phyloP scores from a whole-genome alignment of 2,113 vertebrate genomes.

The Smithornis capensis region DNA sequence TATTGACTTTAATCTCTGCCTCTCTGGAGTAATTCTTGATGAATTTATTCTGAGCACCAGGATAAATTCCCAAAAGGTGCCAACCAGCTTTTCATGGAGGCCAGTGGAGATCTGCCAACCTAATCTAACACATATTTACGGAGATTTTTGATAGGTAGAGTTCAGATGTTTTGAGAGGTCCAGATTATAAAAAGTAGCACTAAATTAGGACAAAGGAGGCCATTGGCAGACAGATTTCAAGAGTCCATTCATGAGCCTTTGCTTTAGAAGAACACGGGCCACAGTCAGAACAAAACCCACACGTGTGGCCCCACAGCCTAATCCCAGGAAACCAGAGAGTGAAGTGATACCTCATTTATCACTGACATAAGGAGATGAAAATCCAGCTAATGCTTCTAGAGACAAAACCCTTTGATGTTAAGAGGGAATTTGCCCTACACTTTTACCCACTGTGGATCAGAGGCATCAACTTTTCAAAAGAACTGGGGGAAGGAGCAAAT shows the following conservation, averaged over 20 bases:
- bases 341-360: neutral
- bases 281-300: neutral
- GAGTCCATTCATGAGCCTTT: neutral
- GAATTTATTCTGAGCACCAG: neutral
- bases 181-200: neutral
- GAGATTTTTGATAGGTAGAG: neutral
- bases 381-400: neutral
- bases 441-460: neutral
- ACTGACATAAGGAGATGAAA: neutral
- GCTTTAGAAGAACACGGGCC: neutral
- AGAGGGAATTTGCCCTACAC: neutral
- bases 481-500: neutral
- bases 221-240: neutral
- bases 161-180: neutral
- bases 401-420: neutral
- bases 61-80: neutral
- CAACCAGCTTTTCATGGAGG: neutral
- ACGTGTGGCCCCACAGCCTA: neutral
- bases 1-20: neutral
- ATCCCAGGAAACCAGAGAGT: neutral
- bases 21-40: neutral
- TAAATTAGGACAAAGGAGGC: neutral
- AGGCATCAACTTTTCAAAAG: neutral
- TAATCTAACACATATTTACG: neutral
- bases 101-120: neutral